Percentiles rank a stretch among this genome's conserved stretches.
Conservation (phyloP, 2,797 vertebrate species). For the Nothura maculosa region DNA sequence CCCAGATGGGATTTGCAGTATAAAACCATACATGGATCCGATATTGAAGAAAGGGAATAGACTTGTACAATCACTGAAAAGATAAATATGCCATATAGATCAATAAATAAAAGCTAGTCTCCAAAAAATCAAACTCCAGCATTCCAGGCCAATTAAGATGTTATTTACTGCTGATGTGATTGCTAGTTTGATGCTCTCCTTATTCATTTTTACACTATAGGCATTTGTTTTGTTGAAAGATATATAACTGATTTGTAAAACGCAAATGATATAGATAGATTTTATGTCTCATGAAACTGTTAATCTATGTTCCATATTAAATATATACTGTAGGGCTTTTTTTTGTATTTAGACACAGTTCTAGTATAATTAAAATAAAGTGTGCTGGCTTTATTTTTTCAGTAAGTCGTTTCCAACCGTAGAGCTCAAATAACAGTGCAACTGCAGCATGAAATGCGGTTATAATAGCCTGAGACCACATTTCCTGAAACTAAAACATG, state of each 20-base stretch:
- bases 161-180: conserved; percentile 77
- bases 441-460: conserved; percentile 83
- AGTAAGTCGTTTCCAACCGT: conserved; percentile 76
- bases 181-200: conserved; percentile 60
- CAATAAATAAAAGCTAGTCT: conserved; percentile 78
- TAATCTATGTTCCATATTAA: conserved; percentile 82
- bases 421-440: conserved; percentile 82
- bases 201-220: conserved; percentile 65
- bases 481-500: conserved; percentile 83
- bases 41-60: conserved; percentile 73
- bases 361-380: conserved; percentile 85
- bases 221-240: conserved; percentile 80
- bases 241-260: conserved; percentile 80
- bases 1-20: conserved; percentile 73
- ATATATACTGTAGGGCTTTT: conserved; percentile 70
- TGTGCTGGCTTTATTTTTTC: conserved; percentile 80
- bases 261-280: conserved; percentile 82
- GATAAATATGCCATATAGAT: conserved; percentile 77
- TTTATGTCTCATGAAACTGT: conserved; percentile 83
- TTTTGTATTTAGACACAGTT: conserved; percentile 79
- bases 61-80: conserved; percentile 74
- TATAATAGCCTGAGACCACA: conserved; percentile 83
- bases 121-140: conserved; percentile 70
- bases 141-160: conserved; percentile 77
- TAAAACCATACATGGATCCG: conserved; percentile 69